Percentiles rank a stretch among this genome's conserved stretches.
Conservation (phyloP, 2,797 vertebrate species). For the Sebastes hubbsi region DNA sequence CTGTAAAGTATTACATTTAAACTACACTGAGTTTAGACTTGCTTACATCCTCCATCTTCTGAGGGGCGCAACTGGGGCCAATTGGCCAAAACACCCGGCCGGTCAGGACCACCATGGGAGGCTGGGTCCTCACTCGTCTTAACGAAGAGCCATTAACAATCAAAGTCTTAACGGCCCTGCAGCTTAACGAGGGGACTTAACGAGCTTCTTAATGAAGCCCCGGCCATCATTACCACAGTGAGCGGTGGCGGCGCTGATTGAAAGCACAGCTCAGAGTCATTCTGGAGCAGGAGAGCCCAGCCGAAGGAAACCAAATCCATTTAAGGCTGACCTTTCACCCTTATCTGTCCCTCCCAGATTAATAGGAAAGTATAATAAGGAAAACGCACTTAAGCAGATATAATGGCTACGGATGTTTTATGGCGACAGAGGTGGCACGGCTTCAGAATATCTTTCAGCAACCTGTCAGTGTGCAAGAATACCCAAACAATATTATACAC, state of each 20-base stretch:
- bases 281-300: slow-evolving; percentile 56
- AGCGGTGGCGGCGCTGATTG: slow-evolving; percentile 76
- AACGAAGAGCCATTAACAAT: slow-evolving; percentile 77
- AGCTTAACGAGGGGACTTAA: slow-evolving; percentile 83
- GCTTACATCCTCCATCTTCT: slow-evolving; percentile 37
- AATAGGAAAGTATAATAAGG: slow-evolving; percentile 59
- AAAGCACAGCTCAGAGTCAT: slow-evolving; percentile 71
- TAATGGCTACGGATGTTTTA: slow-evolving; percentile 47
- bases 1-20: slow-evolving; percentile 19
- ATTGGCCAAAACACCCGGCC: slow-evolving; percentile 67
- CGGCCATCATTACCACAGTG: slow-evolving; percentile 80
- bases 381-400: slow-evolving; percentile 37
- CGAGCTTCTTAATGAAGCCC: slow-evolving; percentile 86
- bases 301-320: slow-evolving; percentile 72
- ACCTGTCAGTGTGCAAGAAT: slow-evolving; percentile 41
- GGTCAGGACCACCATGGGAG: slow-evolving; percentile 74
- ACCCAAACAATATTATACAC: slow-evolving; percentile 46
- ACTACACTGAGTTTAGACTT: background rate
- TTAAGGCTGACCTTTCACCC: slow-evolving; percentile 76
- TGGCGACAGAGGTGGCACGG: slow-evolving; percentile 8
- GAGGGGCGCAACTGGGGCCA: slow-evolving; percentile 51
- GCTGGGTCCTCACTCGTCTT: slow-evolving; percentile 66
- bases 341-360: slow-evolving; percentile 62
- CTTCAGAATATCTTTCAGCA: slow-evolving; percentile 28
- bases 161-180: slow-evolving; percentile 74